phyloP scores from a whole-genome alignment of 53 echinoderm and acorn worm species.

The Holothuria leucospilota region DNA sequence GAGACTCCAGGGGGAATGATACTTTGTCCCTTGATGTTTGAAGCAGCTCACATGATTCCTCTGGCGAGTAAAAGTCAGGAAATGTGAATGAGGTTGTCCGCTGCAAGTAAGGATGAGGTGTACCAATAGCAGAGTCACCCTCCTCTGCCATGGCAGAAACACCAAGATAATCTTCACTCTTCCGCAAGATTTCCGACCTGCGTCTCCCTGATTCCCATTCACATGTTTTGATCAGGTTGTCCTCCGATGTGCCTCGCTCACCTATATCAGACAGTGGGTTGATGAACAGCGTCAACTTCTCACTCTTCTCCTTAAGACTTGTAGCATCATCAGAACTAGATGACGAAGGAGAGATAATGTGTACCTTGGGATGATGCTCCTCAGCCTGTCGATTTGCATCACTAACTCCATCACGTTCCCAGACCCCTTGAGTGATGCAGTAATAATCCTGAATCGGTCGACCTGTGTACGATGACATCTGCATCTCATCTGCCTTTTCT shows the following conservation, averaged over 20 bases:
- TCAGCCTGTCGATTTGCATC: conserved; percentile 26
- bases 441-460: conserved; percentile 42
- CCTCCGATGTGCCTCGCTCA: conserved; percentile 16
- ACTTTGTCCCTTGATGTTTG: conserved; percentile 21
- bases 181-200: conserved; percentile 3
- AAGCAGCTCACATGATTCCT: conserved; percentile 8
- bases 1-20: not conserved
- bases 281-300: conserved; percentile 47
- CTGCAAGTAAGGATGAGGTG: conserved; percentile 19
- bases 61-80: conserved; percentile 12
- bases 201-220: conserved; percentile 15
- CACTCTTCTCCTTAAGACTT: conserved; percentile 9
- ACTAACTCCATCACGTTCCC: conserved; percentile 25
- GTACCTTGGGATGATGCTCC: conserved; percentile 12
- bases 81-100: conserved; percentile 28
- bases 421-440: conserved; percentile 53
- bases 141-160: conserved; percentile 42
- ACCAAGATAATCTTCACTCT: not conserved
- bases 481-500: conserved; percentile 26
- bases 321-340: not conserved
- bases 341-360: conserved; percentile 1
- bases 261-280: conserved; percentile 49
- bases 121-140: conserved; percentile 32
- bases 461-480: conserved; percentile 20
- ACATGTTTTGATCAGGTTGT: conserved; percentile 11